Conservation (phyloP, 2,888 invertebrate species). For the Crematogaster levior region DNA sequence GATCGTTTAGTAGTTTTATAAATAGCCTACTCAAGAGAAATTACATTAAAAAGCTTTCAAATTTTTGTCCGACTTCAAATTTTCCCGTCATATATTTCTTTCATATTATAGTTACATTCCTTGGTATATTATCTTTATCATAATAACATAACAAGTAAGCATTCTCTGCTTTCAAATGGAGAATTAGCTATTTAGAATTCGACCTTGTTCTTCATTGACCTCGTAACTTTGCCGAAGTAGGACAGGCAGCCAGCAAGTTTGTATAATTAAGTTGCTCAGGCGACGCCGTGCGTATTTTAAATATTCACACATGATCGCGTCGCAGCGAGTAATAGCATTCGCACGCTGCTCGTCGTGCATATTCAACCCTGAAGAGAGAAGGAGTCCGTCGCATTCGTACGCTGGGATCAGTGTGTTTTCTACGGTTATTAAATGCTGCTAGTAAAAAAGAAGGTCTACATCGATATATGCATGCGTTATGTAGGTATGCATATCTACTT, state of each 20-base stretch:
- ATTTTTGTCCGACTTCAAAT: background rate
- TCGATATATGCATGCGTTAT: background rate
- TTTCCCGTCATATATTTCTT: background rate
- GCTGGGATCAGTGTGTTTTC: constrained; percentile 30
- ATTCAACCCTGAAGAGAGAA: constrained; percentile 3
- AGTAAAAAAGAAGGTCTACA: constrained; percentile 7
- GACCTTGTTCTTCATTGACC: background rate
- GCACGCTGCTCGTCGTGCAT: constrained; percentile 13
- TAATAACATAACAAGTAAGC: background rate
- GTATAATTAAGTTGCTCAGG: constrained; percentile 37
- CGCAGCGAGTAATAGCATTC: constrained; percentile 7
- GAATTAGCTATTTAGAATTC: background rate
- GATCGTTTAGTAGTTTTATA: background rate
- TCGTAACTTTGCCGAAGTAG: constrained; percentile 11
- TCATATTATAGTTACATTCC: background rate
- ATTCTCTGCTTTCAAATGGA: background rate
- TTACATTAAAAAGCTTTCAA: background rate
- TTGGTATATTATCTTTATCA: background rate
- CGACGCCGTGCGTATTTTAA: background rate
- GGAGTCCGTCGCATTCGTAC: background rate
- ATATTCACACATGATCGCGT: constrained; percentile 35
- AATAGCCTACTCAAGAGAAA: background rate
- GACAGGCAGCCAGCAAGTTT: constrained; percentile 5
- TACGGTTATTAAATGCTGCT: background rate
- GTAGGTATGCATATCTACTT: background rate